Conservation (phyloP, 2,888 invertebrate genomes). For the Crioceris asparagi region DNA sequence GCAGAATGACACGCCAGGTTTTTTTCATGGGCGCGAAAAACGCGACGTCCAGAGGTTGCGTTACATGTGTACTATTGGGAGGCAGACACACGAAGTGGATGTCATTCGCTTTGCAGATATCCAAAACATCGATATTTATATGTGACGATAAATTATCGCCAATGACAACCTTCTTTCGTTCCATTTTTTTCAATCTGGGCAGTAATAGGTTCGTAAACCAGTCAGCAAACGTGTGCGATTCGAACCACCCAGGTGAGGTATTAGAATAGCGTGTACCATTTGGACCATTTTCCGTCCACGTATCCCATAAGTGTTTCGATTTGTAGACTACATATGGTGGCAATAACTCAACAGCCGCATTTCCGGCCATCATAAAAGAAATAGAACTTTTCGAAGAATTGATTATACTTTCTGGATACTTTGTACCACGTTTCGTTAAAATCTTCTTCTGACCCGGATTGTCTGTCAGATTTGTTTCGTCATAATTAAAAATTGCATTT, state of each 20-base stretch:
- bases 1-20: conserved; percentile 19
- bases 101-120: conserved; percentile 25
- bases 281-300: conserved; percentile 26
- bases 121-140: conserved; percentile 16
- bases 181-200: conserved; percentile 5
- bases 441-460: conserved; percentile 23
- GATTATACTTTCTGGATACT: conserved; percentile 25
- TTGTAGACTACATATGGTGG: conserved; percentile 23
- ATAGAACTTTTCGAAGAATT: conserved; percentile 23
- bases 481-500: conserved; percentile 7
- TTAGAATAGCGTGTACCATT: conserved; percentile 19
- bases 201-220: conserved; percentile 6
- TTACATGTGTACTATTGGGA: conserved; percentile 24
- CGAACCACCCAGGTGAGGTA: conserved; percentile 19
- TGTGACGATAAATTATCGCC: conserved; percentile 23
- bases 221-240: conserved; percentile 14
- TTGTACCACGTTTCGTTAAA: conserved; percentile 15
- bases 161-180: conserved; percentile 24
- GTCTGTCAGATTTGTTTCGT: conserved; percentile 25
- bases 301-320: conserved; percentile 22
- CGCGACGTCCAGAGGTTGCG: conserved; percentile 27
- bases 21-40: conserved; percentile 24
- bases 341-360: conserved; percentile 22
- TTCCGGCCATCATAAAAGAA: conserved; percentile 24
- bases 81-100: conserved; percentile 27